Evolutionary conservation across 1,140 invertebrate species (phyloP).

Genomic region (Neoseiulus cucumeris): DNA sequence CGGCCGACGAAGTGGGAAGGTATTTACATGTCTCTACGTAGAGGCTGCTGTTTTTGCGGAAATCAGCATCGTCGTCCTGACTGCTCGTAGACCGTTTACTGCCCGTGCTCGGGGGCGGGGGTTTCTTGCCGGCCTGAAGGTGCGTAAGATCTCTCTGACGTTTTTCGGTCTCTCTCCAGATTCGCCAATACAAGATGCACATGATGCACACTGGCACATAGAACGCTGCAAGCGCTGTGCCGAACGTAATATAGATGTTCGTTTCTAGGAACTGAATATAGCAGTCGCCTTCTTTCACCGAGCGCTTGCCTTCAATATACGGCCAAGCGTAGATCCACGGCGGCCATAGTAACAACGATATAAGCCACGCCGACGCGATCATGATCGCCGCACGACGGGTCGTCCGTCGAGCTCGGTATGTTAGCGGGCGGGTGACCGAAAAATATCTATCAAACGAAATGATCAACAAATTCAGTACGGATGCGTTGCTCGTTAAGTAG

Average conservation of each 20-base stretch:
- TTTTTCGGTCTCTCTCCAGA: slow-evolving; percentile 90
- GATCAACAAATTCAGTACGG: slow-evolving; percentile 29
- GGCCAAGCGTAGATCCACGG: slow-evolving; percentile 39
- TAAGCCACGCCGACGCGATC: slow-evolving; percentile 29
- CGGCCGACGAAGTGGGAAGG: slow-evolving; percentile 25
- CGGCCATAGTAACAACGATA: slow-evolving; percentile 34
- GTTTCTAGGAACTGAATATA: slow-evolving; percentile 37
- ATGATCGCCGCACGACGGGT: slow-evolving; percentile 32
- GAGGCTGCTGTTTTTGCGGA: slow-evolving; percentile 17
- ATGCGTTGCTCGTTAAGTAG: slow-evolving; percentile 31
- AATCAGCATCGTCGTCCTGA: slow-evolving; percentile 16
- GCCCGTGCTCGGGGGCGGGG: slow-evolving; percentile 34
- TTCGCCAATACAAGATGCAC: slow-evolving; percentile 33
- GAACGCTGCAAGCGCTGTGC: slow-evolving; percentile 33
- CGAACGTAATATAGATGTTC: slow-evolving; percentile 33
- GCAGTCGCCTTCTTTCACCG: slow-evolving; percentile 31
- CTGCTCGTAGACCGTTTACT: slow-evolving; percentile 77
- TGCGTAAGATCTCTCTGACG: slow-evolving; percentile 80
- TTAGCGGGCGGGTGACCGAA: slow-evolving; percentile 36
- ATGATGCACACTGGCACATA: slow-evolving; percentile 34
- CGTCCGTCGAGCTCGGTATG: slow-evolving; percentile 35
- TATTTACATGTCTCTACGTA: slow-evolving; percentile 13
- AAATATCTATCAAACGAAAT: slow-evolving; percentile 35
- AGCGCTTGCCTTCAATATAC: slow-evolving; percentile 30
- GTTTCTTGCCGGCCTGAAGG: slow-evolving; percentile 69